Evolutionary conservation across 1,140 invertebrate genomes (phyloP).

Genomic region (Coptotermes formosanus): DNA sequence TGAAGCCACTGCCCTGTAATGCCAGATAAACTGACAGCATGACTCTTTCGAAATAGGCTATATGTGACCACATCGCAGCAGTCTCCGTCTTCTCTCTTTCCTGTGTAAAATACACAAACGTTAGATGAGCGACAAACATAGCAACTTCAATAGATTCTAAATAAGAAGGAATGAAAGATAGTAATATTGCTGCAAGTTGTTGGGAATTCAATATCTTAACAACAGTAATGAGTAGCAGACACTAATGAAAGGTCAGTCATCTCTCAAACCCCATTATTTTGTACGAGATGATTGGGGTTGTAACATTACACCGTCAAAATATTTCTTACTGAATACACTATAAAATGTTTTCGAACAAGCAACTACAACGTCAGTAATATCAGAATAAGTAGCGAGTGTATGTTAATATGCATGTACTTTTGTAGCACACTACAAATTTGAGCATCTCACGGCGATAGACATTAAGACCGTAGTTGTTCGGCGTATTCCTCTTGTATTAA

Average conservation of each 20-base stretch:
- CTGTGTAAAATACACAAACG: not conserved
- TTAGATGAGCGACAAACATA: not conserved
- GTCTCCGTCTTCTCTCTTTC: not conserved
- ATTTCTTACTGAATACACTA: too few species aligned
- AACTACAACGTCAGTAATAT: too few species aligned
- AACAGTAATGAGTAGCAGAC: not conserved
- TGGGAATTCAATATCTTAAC: not conserved
- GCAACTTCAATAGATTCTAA: not conserved
- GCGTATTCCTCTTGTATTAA: too few species aligned
- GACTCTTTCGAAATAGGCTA: not conserved
- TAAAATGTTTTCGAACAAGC: too few species aligned
- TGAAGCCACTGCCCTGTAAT: not conserved
- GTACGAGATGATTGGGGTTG: not conserved
- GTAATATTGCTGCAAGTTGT: not conserved
- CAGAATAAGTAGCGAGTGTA: too few species aligned
- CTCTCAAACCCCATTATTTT: not conserved
- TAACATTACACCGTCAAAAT: not conserved
- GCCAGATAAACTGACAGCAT: not conserved
- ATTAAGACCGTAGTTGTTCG: too few species aligned
- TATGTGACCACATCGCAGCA: not conserved
- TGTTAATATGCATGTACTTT: too few species aligned
- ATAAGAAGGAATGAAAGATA: not conserved
- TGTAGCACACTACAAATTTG: too few species aligned
- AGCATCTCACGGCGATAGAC: too few species aligned
- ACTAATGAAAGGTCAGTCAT: conserved; percentile 8